Evolutionary conservation across 2,113 vertebrate genomes (phyloP).

Genomic region (Laticauda colubrina): DNA sequence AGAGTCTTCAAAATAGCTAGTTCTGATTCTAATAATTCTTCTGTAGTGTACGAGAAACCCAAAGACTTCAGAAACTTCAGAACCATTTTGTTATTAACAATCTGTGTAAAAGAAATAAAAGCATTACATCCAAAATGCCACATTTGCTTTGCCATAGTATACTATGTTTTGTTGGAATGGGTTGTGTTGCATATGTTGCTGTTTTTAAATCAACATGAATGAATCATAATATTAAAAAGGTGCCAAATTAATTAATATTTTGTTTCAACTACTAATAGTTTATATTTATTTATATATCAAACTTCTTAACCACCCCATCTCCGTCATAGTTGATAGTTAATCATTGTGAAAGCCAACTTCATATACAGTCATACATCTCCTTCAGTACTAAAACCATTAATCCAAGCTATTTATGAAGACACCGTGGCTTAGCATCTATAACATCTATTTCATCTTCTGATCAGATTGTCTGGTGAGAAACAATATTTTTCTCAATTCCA

Average conservation of each 20-base stretch:
- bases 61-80: slow-evolving; percentile 79
- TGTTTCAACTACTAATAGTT: not conserved
- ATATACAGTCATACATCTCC: not conserved
- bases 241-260: not conserved
- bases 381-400: not conserved
- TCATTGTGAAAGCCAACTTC: not conserved
- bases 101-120: slow-evolving; percentile 62
- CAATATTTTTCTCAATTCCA: not conserved
- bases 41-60: slow-evolving; percentile 75
- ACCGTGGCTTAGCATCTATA: not conserved
- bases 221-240: not conserved
- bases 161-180: rapidly evolving
- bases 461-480: not conserved
- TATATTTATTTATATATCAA: not conserved
- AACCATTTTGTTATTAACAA: slow-evolving; percentile 75
- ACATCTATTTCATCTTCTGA: not conserved
- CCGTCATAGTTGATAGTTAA: not conserved
- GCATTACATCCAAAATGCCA: not conserved
- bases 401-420: not conserved
- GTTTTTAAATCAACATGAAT: not conserved
- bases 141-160: not conserved
- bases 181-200: not conserved
- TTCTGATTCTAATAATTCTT: slow-evolving; percentile 82
- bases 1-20: slow-evolving; percentile 84
- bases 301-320: not conserved